Evolutionary conservation across 2,113 vertebrate genomes (phyloP), one percentile per base, ranked within the genome.

Genomic region (Dissostichus mawsoni): DNA sequence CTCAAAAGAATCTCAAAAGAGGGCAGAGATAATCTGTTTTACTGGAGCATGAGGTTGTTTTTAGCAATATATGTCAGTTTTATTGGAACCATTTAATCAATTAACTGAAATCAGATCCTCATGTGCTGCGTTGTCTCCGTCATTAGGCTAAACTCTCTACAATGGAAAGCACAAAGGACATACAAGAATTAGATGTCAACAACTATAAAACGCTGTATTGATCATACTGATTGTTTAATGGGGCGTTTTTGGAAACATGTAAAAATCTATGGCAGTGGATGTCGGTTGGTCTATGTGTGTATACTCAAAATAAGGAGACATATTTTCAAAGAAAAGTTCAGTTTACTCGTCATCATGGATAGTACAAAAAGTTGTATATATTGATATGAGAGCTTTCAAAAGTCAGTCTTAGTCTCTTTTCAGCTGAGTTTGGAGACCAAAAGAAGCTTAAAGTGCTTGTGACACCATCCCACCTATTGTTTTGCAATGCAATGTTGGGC

Each of bases 161-260:
- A 55, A 17, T 10, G 8, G 23, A 74, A 66, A 74, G 23, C 50
- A 44, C 14, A 0, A 25, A 5, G 0, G 45, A 74, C 36, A 44
- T 16, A 62, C 4, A 61, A 66, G 5, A 55, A 51, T 55, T 12
- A 23, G 17, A 18, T 41, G 3, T 29, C 44, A 41, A 51, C 55
- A 71, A 50, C 18, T 18, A 13, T 25, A 55, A 4, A 72, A 29
- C 29, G 41, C 14, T 41, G 3, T 50, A 62, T 36, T 36, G 58
- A 69, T 74, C 41, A 17, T 23, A 68, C 17, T 74, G 52, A 69
- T 69, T 45, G 11, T 23, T 18, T 57, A 62, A 71, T 68, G 14
- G 12, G 52, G 25, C 9, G 4, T 52, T 71, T 53, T 45, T 57
- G 47, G 16, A 41, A 8, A 65, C 8, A 29, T 48, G 52, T 52